phyloP scores from a whole-genome alignment of 2,888 invertebrate genomes.

The Apodemia zela region DNA sequence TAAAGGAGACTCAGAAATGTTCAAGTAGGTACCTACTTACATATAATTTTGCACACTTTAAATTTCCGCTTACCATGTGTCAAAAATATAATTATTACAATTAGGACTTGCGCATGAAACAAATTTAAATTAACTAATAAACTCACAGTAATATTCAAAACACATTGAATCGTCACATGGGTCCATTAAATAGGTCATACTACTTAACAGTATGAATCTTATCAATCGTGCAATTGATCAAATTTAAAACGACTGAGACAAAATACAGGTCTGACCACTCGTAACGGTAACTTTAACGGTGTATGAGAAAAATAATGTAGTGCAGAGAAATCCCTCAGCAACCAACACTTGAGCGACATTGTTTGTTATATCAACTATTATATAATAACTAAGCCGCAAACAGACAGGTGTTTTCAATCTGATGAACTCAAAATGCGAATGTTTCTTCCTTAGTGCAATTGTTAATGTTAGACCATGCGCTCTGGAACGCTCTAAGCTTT shows the following conservation, averaged over 20 bases:
- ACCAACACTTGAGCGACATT: conserved; percentile 29
- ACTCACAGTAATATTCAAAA: background rate
- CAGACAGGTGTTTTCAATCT: background rate
- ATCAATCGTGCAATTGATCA: conserved; percentile 46
- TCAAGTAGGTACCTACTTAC: too few relatives aligned
- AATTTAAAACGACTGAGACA: conserved; percentile 58
- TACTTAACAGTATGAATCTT: conserved; percentile 32
- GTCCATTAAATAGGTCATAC: conserved; percentile 39
- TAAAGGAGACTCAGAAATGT: too few relatives aligned
- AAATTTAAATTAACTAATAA: background rate
- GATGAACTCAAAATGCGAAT: background rate
- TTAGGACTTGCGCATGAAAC: background rate
- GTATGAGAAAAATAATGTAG: conserved; percentile 65
- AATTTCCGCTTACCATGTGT: background rate
- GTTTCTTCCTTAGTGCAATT: background rate
- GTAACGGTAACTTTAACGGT: conserved; percentile 76
- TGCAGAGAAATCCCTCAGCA: conserved; percentile 53
- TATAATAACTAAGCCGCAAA: conserved; percentile 1
- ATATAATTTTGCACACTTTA: background rate
- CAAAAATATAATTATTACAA: background rate
- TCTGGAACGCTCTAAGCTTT: background rate
- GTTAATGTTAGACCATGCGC: background rate
- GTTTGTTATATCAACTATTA: conserved; percentile 3
- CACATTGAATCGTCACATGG: background rate
- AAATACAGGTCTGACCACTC: conserved; percentile 74